Conservation (phyloP, 2,797 vertebrate species). For the Silurus lanzhouensis region DNA sequence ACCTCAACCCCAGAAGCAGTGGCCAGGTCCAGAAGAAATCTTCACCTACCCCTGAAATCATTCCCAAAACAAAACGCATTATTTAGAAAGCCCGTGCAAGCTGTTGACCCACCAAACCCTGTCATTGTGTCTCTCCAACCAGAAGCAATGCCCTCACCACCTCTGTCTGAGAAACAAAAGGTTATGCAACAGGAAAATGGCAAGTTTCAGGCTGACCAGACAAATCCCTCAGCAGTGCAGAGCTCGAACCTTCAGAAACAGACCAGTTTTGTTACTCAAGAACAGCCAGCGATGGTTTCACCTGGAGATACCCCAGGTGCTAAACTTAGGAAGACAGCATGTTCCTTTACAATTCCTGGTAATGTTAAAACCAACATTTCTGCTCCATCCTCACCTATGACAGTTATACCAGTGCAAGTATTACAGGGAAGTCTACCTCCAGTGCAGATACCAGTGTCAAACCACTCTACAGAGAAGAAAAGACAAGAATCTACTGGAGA, state of each 20-base stretch:
- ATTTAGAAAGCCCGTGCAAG: not conserved
- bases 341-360: not conserved
- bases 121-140: constrained; percentile 35
- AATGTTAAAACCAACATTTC: not conserved
- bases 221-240: not conserved
- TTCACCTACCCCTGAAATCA: not conserved
- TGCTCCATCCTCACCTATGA: constrained; percentile 1
- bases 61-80: not conserved
- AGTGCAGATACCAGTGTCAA: constrained; percentile 37
- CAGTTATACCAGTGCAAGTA: not conserved
- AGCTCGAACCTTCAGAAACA: not conserved
- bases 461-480: constrained; percentile 59
- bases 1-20: not conserved
- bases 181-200: constrained; percentile 5
- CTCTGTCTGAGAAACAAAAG: not conserved
- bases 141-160: not conserved
- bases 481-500: constrained; percentile 72
- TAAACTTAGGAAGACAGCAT: rapidly evolving
- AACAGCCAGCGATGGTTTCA: not conserved
- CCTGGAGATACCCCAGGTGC: rapidly evolving
- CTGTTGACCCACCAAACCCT: constrained; percentile 53
- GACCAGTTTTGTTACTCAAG: not conserved
- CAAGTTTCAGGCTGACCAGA: not conserved
- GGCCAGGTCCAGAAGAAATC: constrained; percentile 25
- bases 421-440: constrained; percentile 11